Base-by-base conservation (phyloP, 2,113 vertebrate genomes). In the Pachyramphus minor region DNA sequence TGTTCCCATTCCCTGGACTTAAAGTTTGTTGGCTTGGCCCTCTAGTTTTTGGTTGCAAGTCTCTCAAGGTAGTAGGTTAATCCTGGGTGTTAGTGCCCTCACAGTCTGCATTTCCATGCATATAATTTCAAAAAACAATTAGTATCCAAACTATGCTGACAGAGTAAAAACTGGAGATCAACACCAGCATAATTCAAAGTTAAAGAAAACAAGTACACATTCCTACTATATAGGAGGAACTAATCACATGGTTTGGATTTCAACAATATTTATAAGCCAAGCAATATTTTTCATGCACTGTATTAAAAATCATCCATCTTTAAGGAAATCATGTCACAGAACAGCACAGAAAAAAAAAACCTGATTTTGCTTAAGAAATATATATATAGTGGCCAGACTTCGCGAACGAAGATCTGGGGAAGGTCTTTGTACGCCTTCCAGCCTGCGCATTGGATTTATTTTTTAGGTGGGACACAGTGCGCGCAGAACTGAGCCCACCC, bases 251-350 rank as follows among this genome's bases (percentile, higher is more conserved):
- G 68, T 60, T 93, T 94, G 21, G 50, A 90, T 93, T 96, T 96
- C 87, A 91, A 92, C 83, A 92, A 71, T 63, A 88, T 68, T 95
- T 89, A 37, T 41, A 79, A 87, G 56, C 63, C 94, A 93, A 94
- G 49, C 24, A 53, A 6, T 59, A 52, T 45, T 91, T 86, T 94
- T 37, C 81, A 84, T 58, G 13, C 27, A 60, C 42, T 44, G 11
- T 72, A 33, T 66, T 64, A 11, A 79, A 79, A 80, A 67, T 25
- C 37, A 56, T 63, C 72, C n/a, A 75, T 30, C 74, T 72, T 41
- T 73, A 68, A 68, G 90, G 58, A 53, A 53, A 69, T 84, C 45
- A 14, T 56, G 56, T 19, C 47, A 84, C 39, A 45, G 6, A 81
- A 52, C 25, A 87, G 21, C 33, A 78, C 17, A 92, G 33, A 37